Base-by-base conservation (phyloP, 2,888 invertebrate species). In the Athalia circularis region DNA sequence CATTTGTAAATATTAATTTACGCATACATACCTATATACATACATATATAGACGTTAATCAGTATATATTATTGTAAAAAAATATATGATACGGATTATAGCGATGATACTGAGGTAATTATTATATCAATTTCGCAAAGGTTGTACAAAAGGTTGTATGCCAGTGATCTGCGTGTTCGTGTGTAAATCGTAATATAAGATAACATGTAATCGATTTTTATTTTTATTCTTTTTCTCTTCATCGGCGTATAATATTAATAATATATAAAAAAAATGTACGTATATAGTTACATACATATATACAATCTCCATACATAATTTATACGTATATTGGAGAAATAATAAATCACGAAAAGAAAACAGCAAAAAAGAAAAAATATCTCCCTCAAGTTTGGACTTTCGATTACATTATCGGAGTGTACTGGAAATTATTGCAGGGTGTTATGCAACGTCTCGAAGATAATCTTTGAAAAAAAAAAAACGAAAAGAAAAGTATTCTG, bases 371-470 rank as follows among this genome's bases (percentile, higher is more conserved):
- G 29, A 29, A 52, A 57, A 11, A 65, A 65, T 65, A 11, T n/a
- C 43, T 45, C 29, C 57, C 8, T n/a, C 57, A 57, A 48, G 4
- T 70, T 13, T 59, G 15, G 59, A 72, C 59, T 47, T 72, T 72
- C 57, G 72, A 72, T 72, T 72, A 59, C 59, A 45, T 57, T 72
- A 57, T 72, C 72, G 45, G 29, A 29, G 29, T 29, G 29, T 57
- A 72, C 45, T 72, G 72, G 72, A 72, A 72, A 72, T 59, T 59
- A 72, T 72, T 52, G 52, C 65, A 59, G 57, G 72, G 47, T 72
- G 47, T 72, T 72, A 72, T 72, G 72, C 59, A 72, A 72, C 15
- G 72, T 4, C 13, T 72, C 47, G 45, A 15, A 59, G 43, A 59
- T 72, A 45, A 72, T 72, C 59, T n/a, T 47, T 47, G 47, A 0